Base-by-base conservation (phyloP, 2,888 invertebrate species). In the Melinaea menophilus region DNA sequence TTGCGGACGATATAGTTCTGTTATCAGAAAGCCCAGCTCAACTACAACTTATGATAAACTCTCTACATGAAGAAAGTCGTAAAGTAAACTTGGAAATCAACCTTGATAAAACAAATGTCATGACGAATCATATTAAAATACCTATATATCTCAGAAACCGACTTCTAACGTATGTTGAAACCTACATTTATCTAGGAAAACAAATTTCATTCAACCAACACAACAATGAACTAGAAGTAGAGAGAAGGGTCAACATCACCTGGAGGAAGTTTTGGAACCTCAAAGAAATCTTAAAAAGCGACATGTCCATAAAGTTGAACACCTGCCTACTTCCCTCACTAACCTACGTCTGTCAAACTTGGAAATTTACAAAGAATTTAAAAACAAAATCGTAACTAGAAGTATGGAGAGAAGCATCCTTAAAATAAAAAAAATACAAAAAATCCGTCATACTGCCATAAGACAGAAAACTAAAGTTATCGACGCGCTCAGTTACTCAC, bases 261-360 rank as follows among this genome's bases (percentile, higher is more conserved):
- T 64, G 66, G 63, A 63, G 61, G 45, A 62, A 65, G 56, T 65
- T 56, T 55, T 64, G 59, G 57, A 59, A 54, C 13, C 54, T 45
- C 3, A 62, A 62, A 65, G 62, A 65, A 60, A 55, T 65, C 33
- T 4, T 65, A 7, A 65, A 62, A 62, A 41, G 59, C 5, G 58
- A 22, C 22, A 22, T 22, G 22, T 22, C 22, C 22, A 22, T 22
- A 22, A 22, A 22, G 22, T 22, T 22, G 22, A 22, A 22, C 22
- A 22, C 22, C 22, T 22, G 22, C 22, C 22, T 22, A 22, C 22
- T 22, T 22, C 22, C 22, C 22, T 22, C 22, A 22, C 22, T 22
- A 22, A 22, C 22, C 22, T 22, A 22, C 22, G 22, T 22, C 22
- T 22, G 22, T 22, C 22, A 22, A 22, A 22, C 22, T 22, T 22